Conservation (phyloP, 2,888 invertebrate species). For the Abscondita cerata region DNA sequence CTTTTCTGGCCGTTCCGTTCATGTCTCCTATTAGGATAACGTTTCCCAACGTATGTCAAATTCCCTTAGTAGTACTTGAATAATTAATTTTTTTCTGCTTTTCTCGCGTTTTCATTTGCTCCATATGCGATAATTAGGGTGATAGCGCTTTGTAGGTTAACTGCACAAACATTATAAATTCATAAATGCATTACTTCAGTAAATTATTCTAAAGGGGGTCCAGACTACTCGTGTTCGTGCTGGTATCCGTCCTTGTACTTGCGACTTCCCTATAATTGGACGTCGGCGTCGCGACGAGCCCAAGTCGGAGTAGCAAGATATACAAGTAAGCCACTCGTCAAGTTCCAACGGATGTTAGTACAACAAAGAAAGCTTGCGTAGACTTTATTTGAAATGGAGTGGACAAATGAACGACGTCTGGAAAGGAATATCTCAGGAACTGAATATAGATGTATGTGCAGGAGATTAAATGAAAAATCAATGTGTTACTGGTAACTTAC, state of each 20-base stretch:
- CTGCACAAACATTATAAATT: too few relatives aligned
- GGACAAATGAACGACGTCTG: background rate
- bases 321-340: background rate
- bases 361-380: background rate
- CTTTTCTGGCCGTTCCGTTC: too few relatives aligned
- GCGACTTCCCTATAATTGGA: background rate
- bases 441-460: background rate
- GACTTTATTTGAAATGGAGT: slow-evolving; percentile 1
- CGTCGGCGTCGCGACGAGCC: background rate
- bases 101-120: too few relatives aligned
- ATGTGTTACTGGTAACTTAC: background rate
- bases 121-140: too few relatives aligned
- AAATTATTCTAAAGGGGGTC: background rate
- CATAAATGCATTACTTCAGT: too few relatives aligned
- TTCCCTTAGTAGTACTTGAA: too few relatives aligned
- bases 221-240: background rate
- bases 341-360: background rate
- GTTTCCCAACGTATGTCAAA: too few relatives aligned
- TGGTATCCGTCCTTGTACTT: background rate
- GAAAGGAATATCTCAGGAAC: background rate
- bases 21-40: too few relatives aligned
- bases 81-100: too few relatives aligned
- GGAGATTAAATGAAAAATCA: background rate
- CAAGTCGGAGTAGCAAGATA: background rate
- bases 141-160: too few relatives aligned